phyloP scores from a whole-genome alignment of 2,888 invertebrate species.

The Rotaria socialis region DNA sequence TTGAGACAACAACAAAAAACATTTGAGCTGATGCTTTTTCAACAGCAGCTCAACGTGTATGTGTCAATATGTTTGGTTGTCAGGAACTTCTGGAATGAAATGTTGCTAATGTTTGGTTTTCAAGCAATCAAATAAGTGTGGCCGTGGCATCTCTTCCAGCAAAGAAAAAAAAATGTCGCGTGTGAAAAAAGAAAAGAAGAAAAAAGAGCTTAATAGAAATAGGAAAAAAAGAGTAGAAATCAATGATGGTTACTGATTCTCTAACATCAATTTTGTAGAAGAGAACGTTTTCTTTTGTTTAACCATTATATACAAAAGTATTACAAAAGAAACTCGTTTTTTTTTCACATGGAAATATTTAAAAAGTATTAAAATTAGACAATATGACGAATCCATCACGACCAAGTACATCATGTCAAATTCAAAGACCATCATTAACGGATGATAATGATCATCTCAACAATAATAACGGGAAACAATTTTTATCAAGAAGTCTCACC shows the following conservation, averaged over 20 bases:
- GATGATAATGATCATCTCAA: neutral
- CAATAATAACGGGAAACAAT: neutral
- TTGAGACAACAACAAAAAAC: neutral
- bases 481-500: neutral
- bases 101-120: neutral
- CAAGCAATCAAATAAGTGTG: neutral
- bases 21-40: neutral
- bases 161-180: neutral
- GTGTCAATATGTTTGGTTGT: conserved; percentile 6
- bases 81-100: neutral
- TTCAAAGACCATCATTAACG: neutral
- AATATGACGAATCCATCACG: neutral
- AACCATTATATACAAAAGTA: neutral
- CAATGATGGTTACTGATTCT: neutral
- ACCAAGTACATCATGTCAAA: conserved; percentile 31
- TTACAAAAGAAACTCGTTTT: neutral
- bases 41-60: neutral
- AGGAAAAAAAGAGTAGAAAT: neutral
- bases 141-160: neutral
- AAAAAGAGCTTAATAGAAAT: neutral
- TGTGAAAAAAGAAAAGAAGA: neutral
- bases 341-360: neutral
- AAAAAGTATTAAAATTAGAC: neutral
- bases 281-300: conserved; percentile 1
- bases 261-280: neutral